phyloP scores from a whole-genome alignment of 1,140 invertebrate genomes.

The Zelostemma sp. region DNA sequence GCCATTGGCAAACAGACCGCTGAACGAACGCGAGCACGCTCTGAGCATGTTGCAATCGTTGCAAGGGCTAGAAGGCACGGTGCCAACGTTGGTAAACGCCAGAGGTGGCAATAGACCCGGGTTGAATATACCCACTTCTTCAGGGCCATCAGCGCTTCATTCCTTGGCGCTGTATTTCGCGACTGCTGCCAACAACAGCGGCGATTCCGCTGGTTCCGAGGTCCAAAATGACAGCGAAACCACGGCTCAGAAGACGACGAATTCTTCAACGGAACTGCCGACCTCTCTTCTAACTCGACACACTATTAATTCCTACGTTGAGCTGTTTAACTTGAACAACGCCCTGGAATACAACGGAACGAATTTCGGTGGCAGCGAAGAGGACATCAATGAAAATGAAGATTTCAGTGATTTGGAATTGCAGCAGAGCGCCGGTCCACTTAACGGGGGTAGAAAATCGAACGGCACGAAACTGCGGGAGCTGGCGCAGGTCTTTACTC shows the following conservation, averaged over 20 bases:
- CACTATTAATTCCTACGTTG: slow-evolving; percentile 60
- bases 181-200: slow-evolving; percentile 73
- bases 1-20: slow-evolving; percentile 47
- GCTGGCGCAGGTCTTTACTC: slow-evolving; percentile 85
- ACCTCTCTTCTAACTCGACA: slow-evolving; percentile 59
- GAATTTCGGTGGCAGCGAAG: slow-evolving; percentile 60
- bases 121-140: slow-evolving; percentile 76
- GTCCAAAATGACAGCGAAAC: slow-evolving; percentile 12
- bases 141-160: slow-evolving; percentile 81
- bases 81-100: slow-evolving; percentile 43
- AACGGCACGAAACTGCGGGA: slow-evolving; percentile 77
- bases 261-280: slow-evolving; percentile 55
- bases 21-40: slow-evolving; percentile 63
- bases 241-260: slow-evolving; percentile 23
- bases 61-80: slow-evolving; percentile 56
- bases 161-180: slow-evolving; percentile 84
- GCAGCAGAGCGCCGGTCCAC: slow-evolving; percentile 74
- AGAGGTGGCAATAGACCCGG: slow-evolving; percentile 65
- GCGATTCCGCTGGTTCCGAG: slow-evolving; percentile 57
- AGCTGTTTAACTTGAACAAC: slow-evolving; percentile 67
- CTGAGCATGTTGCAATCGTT: slow-evolving; percentile 64
- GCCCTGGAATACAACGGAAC: slow-evolving; percentile 60
- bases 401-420: slow-evolving; percentile 74
- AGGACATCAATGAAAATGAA: slow-evolving; percentile 62
- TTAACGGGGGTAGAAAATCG: slow-evolving; percentile 68